Evolutionary conservation across 1,140 invertebrate genomes (phyloP).

Genomic region (Atta colombica): DNA sequence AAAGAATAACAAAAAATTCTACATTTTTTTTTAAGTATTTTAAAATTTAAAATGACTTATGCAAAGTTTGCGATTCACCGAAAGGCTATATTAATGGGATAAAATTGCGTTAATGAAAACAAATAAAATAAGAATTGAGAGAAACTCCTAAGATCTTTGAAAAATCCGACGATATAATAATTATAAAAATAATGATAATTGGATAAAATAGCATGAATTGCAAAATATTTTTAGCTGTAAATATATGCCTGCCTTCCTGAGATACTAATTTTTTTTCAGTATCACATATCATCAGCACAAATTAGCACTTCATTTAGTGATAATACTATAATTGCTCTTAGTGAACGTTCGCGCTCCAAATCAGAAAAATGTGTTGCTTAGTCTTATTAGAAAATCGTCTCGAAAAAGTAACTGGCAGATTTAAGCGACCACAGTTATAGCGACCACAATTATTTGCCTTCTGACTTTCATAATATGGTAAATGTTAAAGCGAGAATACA

Average conservation of each 20-base stretch:
- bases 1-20: too few relatives aligned
- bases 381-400: slow-evolving; percentile 25
- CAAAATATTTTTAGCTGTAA: background rate
- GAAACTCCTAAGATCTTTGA: background rate
- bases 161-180: background rate
- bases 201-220: background rate
- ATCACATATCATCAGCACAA: background rate
- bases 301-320: slow-evolving; percentile 46
- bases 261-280: slow-evolving; percentile 40
- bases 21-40: too few relatives aligned
- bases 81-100: background rate
- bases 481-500: slow-evolving; percentile 5
- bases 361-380: slow-evolving; percentile 16
- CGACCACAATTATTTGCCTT: background rate
- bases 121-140: background rate
- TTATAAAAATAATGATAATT: slow-evolving; percentile 1
- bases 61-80: too few relatives aligned
- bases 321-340: slow-evolving; percentile 35
- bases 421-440: background rate
- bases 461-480: slow-evolving; percentile 12
- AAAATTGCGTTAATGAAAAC: background rate
- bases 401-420: background rate
- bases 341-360: background rate
- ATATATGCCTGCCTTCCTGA: background rate
- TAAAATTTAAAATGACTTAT: too few relatives aligned